Evolutionary conservation across 1,140 invertebrate species (phyloP).

Genomic region (Drosophila setifemur): DNA sequence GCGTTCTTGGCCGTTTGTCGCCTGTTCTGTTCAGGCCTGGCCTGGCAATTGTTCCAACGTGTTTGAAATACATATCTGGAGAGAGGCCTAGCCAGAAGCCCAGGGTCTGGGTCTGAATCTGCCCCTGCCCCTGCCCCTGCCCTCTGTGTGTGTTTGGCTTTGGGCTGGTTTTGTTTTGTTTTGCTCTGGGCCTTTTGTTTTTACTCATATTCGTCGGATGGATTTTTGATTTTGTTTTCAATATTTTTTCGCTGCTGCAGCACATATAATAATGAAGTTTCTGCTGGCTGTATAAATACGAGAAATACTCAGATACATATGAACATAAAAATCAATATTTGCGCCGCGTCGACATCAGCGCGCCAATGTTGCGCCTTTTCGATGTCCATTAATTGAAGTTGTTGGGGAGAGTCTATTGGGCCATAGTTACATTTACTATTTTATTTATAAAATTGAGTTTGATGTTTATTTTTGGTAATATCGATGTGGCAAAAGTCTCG

Average conservation of each 20-base stretch:
- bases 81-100: slow-evolving; percentile 14
- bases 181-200: slow-evolving; percentile 51
- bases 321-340: slow-evolving; percentile 75
- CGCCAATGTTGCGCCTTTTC: slow-evolving; percentile 15
- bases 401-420: not conserved
- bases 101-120: slow-evolving; percentile 28
- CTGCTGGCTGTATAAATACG: slow-evolving; percentile 58
- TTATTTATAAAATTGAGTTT: too few relatives aligned
- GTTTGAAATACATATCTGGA: slow-evolving; percentile 74
- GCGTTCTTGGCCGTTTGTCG: slow-evolving; percentile 38
- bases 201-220: slow-evolving; percentile 49
- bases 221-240: too few relatives aligned
- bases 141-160: too few relatives aligned
- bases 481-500: too few relatives aligned
- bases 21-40: too few relatives aligned
- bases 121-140: not conserved
- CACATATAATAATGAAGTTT: slow-evolving; percentile 59
- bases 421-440: too few relatives aligned
- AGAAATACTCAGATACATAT: slow-evolving; percentile 33
- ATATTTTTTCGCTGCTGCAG: not conserved
- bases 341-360: slow-evolving; percentile 57
- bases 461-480: too few relatives aligned
- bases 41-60: slow-evolving; percentile 68
- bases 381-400: slow-evolving; percentile 1
- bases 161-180: slow-evolving; percentile 61